Percentiles rank a stretch among this genome's conserved stretches.
These are phyloP conservation scores for Mythimna pallens DNA, from an alignment of 2,888 invertebrate genomes.

Conservation along the genomic window DNA sequence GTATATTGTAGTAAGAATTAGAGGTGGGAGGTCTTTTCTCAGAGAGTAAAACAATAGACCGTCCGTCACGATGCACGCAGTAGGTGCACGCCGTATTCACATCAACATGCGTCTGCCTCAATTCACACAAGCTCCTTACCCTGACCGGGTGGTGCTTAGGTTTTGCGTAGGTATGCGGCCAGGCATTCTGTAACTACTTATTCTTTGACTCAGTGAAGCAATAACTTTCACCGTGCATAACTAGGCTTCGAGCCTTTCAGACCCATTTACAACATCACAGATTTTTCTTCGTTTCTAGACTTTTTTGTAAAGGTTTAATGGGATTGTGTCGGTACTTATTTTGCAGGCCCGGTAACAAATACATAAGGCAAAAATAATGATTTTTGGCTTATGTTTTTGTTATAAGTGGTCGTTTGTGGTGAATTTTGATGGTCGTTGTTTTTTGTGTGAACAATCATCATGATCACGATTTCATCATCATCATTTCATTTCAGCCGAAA, in stretches of 20 bases:
- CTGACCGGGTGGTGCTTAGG: no score
- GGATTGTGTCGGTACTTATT: slow-evolving; percentile 28
- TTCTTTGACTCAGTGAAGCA: slow-evolving; percentile 8
- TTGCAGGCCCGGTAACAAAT: not conserved
- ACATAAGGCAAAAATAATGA: not conserved
- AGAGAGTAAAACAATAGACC: no score
- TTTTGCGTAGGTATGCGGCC: no score
- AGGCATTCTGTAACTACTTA: not conserved
- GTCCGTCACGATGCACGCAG: no score
- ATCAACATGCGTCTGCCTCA: no score
- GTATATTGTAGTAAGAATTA: no score
- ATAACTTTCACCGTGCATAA: slow-evolving; percentile 46
- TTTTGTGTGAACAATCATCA: not conserved
- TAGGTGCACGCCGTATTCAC: no score
- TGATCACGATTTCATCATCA: no score
- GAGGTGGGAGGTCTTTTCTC: no score
- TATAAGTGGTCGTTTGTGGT: not conserved
- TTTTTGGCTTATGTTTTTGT: not conserved
- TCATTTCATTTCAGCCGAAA: no score
- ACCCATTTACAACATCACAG: slow-evolving; percentile 44
- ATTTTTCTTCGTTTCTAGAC: slow-evolving; percentile 35
- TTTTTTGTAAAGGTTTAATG: slow-evolving; percentile 16
- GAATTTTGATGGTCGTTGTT: not conserved
- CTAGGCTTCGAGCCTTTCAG: slow-evolving; percentile 40
- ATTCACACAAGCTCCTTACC: no score